These are phyloP conservation scores for Podarcis siculus DNA, from an alignment of 2,797 vertebrate genomes.

Conservation along the genomic window DNA sequence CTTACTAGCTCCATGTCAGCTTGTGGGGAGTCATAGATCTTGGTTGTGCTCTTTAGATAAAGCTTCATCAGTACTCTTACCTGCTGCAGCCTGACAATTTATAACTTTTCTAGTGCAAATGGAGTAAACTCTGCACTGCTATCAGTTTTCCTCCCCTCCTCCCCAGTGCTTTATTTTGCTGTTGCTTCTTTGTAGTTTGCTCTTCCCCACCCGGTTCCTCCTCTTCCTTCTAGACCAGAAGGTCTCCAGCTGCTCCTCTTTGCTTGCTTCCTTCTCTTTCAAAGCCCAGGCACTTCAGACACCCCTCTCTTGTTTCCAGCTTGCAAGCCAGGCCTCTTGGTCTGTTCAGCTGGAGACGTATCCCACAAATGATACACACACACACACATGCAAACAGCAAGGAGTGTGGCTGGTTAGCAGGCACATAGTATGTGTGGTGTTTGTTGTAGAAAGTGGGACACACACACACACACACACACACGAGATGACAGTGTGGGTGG, in stretches of 20 bases:
- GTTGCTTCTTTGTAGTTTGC: constrained; percentile 7
- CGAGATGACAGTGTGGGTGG: background rate
- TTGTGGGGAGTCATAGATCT: background rate
- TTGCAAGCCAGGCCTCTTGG: constrained; percentile 2
- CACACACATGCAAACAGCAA: background rate
- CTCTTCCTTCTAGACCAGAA: constrained; percentile 23
- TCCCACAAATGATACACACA: background rate
- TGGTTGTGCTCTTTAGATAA: background rate
- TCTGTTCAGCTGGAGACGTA: background rate
- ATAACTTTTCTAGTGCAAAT: background rate
- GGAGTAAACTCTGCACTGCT: background rate
- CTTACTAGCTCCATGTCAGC: background rate
- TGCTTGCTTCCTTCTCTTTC: constrained; percentile 24
- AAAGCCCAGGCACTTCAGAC: background rate
- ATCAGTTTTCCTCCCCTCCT: background rate
- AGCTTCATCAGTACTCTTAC: background rate
- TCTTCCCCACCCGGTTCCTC: background rate
- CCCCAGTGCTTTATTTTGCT: background rate
- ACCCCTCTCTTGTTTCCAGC: background rate
- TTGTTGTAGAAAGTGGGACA: background rate
- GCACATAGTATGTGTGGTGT: background rate
- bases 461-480: too few relatives aligned
- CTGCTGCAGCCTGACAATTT: background rate
- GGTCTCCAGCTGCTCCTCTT: constrained; percentile 36
- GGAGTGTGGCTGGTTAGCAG: background rate